Percentiles rank a stretch among this genome's conserved stretches.
phyloP scores from a whole-genome alignment of 2,113 vertebrate species.

The Steatornis caripensis region DNA sequence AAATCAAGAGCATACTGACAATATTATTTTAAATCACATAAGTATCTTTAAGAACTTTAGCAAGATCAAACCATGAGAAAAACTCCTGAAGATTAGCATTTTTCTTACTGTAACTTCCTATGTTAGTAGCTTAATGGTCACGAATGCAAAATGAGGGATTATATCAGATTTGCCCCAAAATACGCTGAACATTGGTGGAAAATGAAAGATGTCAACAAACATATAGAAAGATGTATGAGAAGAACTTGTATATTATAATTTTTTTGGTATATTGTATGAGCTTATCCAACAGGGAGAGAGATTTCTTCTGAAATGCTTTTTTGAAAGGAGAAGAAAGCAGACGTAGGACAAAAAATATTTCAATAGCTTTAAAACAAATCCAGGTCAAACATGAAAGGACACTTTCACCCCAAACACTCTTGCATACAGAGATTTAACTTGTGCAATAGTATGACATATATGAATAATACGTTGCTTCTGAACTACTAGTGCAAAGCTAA shows the following conservation, averaged over 20 bases:
- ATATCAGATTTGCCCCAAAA: not conserved
- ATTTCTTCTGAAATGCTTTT: not conserved
- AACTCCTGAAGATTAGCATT: not conserved
- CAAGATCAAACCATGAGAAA: not conserved
- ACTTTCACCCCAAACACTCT: not conserved
- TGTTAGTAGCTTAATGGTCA: not conserved
- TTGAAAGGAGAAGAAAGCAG: not conserved
- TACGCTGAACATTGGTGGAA: not conserved
- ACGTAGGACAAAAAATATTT: not conserved
- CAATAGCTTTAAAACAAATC: not conserved
- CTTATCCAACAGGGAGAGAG: not conserved
- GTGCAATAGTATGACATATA: not conserved
- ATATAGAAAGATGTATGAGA: not conserved
- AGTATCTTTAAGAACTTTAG: constrained; percentile 36
- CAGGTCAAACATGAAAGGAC: not conserved
- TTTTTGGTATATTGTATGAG: not conserved
- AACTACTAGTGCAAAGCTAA: not conserved
- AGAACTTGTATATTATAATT: not conserved
- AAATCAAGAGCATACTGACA: not conserved
- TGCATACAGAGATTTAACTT: not conserved
- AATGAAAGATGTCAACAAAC: not conserved
- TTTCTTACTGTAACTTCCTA: not conserved
- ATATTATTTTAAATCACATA: constrained; percentile 3
- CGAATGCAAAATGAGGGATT: not conserved
- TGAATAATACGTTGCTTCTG: not conserved